Evolutionary conservation across 2,797 vertebrate genomes (phyloP).

Genomic region (Acanthis flammea): DNA sequence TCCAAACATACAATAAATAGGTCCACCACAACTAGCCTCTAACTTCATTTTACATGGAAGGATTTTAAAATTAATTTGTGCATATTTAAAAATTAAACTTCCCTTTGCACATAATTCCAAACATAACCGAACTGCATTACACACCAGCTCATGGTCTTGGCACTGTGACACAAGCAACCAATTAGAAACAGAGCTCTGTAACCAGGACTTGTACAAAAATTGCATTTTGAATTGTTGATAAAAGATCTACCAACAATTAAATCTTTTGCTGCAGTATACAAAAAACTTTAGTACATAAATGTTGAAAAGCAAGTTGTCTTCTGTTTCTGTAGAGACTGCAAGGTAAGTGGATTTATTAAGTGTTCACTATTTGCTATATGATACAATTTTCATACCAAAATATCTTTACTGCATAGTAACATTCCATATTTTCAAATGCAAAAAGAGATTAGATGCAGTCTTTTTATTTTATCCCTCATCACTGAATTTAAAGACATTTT

Average conservation of each 20-base stretch:
- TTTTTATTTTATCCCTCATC: constrained; percentile 30
- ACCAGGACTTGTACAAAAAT: constrained; percentile 16
- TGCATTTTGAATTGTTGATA: not conserved
- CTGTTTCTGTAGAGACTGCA: not conserved
- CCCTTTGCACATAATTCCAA: constrained; percentile 49
- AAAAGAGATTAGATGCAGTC: constrained; percentile 35
- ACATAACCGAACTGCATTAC: constrained; percentile 21
- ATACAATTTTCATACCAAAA: constrained; percentile 55
- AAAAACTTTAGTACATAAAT: not conserved
- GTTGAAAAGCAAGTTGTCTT: not conserved
- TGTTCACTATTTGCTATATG: constrained; percentile 24
- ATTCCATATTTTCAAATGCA: constrained; percentile 18
- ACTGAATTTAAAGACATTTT: constrained; percentile 54
- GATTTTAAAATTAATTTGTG: constrained; percentile 61
- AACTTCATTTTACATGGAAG: constrained; percentile 64
- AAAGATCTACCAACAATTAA: not conserved
- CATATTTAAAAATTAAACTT: constrained; percentile 65
- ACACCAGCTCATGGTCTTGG: constrained; percentile 36
- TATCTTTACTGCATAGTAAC: constrained; percentile 55
- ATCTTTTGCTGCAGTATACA: not conserved
- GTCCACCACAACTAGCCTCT: constrained; percentile 65
- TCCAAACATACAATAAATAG: constrained; percentile 71
- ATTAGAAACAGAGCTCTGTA: constrained; percentile 11
- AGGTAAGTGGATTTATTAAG: not conserved
- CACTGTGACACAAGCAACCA: constrained; percentile 57